phyloP scores from a whole-genome alignment of 2,888 invertebrate genomes.

The Pogonocherus hispidulus region DNA sequence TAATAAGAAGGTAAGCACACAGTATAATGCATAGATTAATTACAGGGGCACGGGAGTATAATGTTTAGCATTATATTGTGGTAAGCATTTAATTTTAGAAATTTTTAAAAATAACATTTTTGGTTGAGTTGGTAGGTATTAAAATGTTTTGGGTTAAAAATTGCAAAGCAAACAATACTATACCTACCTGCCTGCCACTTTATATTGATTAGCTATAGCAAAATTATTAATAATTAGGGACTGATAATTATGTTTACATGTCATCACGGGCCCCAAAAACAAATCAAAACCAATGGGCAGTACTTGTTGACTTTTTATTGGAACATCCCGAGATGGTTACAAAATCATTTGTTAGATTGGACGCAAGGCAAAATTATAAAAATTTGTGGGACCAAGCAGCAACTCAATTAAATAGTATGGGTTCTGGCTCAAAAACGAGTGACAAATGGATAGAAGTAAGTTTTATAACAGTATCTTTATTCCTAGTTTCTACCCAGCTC shows the following conservation, averaged over 20 bases:
- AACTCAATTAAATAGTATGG: conserved; percentile 19
- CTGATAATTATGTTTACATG: not conserved
- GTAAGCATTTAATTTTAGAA: too few relatives aligned
- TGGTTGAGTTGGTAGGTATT: too few relatives aligned
- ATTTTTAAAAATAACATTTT: too few relatives aligned
- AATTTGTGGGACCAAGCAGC: conserved; percentile 26
- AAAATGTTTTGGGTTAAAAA: too few relatives aligned
- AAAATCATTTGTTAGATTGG: conserved; percentile 27
- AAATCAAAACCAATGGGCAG: not conserved
- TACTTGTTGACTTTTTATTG: conserved; percentile 27
- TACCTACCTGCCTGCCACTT: too few relatives aligned
- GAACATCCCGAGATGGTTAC: conserved; percentile 31
- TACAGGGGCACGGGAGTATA: too few relatives aligned
- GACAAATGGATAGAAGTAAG: conserved; percentile 26
- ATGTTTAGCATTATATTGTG: too few relatives aligned
- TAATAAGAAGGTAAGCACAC: not conserved
- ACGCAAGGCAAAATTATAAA: conserved; percentile 31
- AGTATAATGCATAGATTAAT: too few relatives aligned
- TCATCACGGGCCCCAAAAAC: not conserved
- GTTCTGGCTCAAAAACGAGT: conserved; percentile 7
- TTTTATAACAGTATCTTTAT: not conserved
- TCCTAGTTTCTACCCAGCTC: not conserved
- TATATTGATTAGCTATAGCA: not conserved
- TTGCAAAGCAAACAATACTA: too few relatives aligned
- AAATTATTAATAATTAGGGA: not conserved